These are phyloP conservation scores for Thumatha senex DNA, from an alignment of 2,888 invertebrate genomes.

Conservation along the genomic window DNA sequence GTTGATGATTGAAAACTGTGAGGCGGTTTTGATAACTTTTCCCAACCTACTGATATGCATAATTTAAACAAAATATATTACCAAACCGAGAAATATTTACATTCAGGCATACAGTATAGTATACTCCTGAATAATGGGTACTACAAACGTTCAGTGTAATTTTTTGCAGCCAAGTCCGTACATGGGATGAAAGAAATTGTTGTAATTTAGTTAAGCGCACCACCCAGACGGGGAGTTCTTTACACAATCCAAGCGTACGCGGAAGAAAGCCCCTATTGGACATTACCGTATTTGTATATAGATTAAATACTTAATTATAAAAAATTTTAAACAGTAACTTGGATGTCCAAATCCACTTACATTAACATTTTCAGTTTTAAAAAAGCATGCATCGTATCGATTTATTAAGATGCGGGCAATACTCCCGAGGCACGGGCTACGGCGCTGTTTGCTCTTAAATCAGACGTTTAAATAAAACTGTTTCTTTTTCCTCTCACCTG, in stretches of 20 bases:
- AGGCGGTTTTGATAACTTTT: too few relatives aligned
- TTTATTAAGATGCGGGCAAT: slow-evolving; percentile 62
- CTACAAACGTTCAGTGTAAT: slow-evolving; percentile 40
- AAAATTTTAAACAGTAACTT: too few relatives aligned
- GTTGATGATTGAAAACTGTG: too few relatives aligned
- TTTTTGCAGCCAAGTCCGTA: slow-evolving; percentile 52
- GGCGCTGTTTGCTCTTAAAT: slow-evolving; percentile 75
- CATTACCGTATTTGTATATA: too few relatives aligned
- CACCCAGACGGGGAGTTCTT: slow-evolving; percentile 76
- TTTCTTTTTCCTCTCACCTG: slow-evolving; percentile 64
- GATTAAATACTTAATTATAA: too few relatives aligned
- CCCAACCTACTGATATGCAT: neutral
- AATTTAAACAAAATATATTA: neutral
- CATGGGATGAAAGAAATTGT: slow-evolving; percentile 60
- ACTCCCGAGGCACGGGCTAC: slow-evolving; percentile 47
- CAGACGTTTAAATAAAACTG: slow-evolving; percentile 76
- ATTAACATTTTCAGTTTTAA: slow-evolving; percentile 30
- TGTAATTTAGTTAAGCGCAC: slow-evolving; percentile 67
- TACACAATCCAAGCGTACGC: slow-evolving; percentile 82
- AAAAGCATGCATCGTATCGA: slow-evolving; percentile 25
- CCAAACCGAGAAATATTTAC: neutral
- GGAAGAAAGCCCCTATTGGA: too few relatives aligned
- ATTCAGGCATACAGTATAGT: neutral
- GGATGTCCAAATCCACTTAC: slow-evolving; percentile 42
- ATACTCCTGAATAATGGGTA: slow-evolving; percentile 11